These are phyloP conservation scores for Ptilorrhoa leucosticta DNA, from an alignment of 2,113 vertebrate genomes.

Conservation along the genomic window DNA sequence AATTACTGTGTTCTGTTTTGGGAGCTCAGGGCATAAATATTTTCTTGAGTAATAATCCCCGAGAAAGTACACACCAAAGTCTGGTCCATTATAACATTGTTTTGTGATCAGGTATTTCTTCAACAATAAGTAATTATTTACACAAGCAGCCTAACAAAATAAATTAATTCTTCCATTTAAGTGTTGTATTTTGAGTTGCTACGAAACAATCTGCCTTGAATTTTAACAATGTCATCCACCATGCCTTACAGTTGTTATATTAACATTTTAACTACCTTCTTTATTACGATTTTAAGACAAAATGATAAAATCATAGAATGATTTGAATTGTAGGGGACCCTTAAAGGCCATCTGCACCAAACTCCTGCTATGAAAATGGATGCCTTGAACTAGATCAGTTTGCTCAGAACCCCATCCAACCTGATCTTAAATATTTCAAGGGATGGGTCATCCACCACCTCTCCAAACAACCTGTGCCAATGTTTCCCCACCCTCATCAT, in stretches of 20 bases:
- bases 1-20: neutral
- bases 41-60: neutral
- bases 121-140: neutral
- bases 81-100: neutral
- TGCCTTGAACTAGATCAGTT: neutral
- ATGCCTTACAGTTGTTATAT: neutral
- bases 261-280: neutral
- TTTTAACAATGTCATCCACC: neutral
- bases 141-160: neutral
- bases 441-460: too few relatives aligned
- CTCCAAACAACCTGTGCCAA: rapidly evolving
- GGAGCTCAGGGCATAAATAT: neutral
- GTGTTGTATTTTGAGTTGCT: neutral
- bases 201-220: neutral
- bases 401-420: neutral
- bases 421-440: neutral
- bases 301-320: neutral
- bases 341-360: neutral
- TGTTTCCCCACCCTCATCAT: neutral
- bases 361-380: too few relatives aligned
- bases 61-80: neutral
- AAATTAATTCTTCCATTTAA: neutral
- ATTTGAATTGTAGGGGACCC: rapidly evolving
- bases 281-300: neutral
- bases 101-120: neutral